phyloP scores from a whole-genome alignment of 2,797 vertebrate genomes.

The Mus minutoides region DNA sequence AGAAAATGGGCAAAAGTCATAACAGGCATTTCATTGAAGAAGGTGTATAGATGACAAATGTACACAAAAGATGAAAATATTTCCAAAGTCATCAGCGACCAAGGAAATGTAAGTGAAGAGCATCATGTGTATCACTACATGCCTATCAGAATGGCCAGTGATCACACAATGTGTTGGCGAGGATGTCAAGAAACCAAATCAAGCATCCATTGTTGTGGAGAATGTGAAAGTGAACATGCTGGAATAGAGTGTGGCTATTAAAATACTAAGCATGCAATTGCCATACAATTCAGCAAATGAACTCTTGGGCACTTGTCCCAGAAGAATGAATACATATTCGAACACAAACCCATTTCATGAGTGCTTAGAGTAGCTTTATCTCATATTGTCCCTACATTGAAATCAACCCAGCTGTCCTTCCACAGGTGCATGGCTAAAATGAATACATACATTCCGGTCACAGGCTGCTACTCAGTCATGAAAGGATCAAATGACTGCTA shows the following conservation, averaged over 20 bases:
- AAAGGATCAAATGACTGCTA: constrained; percentile 35
- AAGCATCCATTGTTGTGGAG: background rate
- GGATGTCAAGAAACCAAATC: constrained; percentile 23
- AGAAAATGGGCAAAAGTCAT: constrained; percentile 46
- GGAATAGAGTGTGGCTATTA: constrained; percentile 29
- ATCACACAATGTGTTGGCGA: constrained; percentile 43
- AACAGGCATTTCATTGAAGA: constrained; percentile 36
- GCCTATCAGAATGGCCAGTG: background rate
- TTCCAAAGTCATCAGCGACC: constrained; percentile 5
- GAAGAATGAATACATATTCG: constrained; percentile 47
- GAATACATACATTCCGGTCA: background rate
- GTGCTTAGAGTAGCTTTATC: constrained; percentile 15
- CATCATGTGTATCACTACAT: background rate
- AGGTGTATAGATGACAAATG: constrained; percentile 39
- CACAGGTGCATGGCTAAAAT: constrained; percentile 50
- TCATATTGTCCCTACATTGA: background rate
- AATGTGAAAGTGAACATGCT: constrained; percentile 24
- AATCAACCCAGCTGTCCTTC: constrained; percentile 31
- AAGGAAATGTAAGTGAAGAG: constrained; percentile 24
- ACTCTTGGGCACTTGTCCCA: constrained; percentile 36
- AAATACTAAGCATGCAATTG: constrained; percentile 54
- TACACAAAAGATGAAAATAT: constrained; percentile 22
- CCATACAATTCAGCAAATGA: constrained; percentile 9
- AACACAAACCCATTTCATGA: background rate
- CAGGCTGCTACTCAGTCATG: constrained; percentile 31